phyloP scores from a whole-genome alignment of 2,888 invertebrate species.

The Eristalinus aeneus region DNA sequence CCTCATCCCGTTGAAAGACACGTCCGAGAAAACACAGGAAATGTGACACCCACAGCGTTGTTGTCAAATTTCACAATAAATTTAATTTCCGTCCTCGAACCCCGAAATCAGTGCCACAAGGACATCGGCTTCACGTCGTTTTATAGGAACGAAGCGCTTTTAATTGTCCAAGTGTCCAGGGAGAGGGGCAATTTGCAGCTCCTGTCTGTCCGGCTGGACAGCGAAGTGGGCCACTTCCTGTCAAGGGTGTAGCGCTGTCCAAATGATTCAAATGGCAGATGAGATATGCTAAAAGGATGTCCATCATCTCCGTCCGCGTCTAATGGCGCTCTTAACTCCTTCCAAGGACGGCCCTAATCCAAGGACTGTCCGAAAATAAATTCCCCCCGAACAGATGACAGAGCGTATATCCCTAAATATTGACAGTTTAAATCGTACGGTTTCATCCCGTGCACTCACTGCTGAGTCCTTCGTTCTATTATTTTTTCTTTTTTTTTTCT shows the following conservation, averaged over 20 bases:
- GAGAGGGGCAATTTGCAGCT: no score
- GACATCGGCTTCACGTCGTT: neutral
- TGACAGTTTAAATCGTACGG: conserved; percentile 26
- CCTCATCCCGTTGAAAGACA: no score
- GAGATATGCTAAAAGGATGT: neutral
- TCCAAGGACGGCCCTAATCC: neutral
- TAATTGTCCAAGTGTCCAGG: neutral
- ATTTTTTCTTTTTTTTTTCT: neutral
- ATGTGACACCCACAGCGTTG: neutral
- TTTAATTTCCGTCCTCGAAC: conserved; percentile 6
- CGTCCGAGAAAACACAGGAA: neutral
- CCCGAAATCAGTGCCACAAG: neutral
- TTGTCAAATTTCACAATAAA: neutral
- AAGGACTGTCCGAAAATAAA: conserved; percentile 1
- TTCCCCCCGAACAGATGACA: neutral
- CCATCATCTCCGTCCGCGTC: neutral
- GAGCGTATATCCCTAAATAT: conserved; percentile 3
- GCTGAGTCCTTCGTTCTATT: neutral
- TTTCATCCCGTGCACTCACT: neutral
- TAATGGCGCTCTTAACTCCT: neutral
- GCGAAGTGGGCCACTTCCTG: neutral
- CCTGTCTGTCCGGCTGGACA: neutral
- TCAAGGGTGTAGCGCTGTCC: neutral
- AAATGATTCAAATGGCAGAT: neutral
- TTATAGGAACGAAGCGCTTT: neutral